A percentile compares a stretch with the other conserved stretches of the same genome.
Conservation (phyloP, 2,888 invertebrate species). For the Taenaris catops region DNA sequence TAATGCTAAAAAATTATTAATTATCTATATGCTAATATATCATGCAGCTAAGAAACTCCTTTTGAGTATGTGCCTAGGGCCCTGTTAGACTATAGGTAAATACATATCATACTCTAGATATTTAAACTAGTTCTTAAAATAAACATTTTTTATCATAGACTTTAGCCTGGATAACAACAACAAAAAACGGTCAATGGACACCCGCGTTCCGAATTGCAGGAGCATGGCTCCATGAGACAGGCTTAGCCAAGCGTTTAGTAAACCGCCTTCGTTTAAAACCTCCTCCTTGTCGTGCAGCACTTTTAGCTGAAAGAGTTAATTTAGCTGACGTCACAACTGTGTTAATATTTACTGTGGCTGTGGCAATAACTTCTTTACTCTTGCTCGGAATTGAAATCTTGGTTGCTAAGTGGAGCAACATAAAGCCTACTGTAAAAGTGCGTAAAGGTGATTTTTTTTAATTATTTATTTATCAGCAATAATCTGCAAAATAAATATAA, state of each 20-base stretch:
- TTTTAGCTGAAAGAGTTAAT: conserved; percentile 58
- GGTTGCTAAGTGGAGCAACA: conserved; percentile 31
- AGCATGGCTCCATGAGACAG: conserved; percentile 50
- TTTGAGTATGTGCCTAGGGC: too few species aligned
- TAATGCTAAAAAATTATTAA: too few species aligned
- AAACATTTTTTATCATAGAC: conserved; percentile 28
- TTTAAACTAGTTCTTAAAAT: background rate
- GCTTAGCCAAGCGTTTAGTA: conserved; percentile 41
- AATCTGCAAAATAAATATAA: too few species aligned
- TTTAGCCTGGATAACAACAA: conserved; percentile 44
- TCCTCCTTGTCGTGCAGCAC: conserved; percentile 50
- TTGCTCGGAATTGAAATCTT: conserved; percentile 44
- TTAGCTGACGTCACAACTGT: conserved; percentile 49
- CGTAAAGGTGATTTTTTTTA: too few species aligned
- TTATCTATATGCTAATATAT: too few species aligned
- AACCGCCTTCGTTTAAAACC: conserved; percentile 34
- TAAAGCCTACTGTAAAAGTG: too few species aligned
- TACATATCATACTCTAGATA: too few species aligned
- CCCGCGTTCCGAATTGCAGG: conserved; percentile 39
- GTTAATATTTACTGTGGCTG: conserved; percentile 34
- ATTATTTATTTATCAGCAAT: too few species aligned
- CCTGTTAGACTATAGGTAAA: too few species aligned
- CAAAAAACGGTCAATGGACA: conserved; percentile 46
- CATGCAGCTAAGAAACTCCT: too few species aligned
- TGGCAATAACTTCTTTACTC: conserved; percentile 38